Conservation (phyloP, 2,888 invertebrate genomes). For the Oeneis ivallda region DNA sequence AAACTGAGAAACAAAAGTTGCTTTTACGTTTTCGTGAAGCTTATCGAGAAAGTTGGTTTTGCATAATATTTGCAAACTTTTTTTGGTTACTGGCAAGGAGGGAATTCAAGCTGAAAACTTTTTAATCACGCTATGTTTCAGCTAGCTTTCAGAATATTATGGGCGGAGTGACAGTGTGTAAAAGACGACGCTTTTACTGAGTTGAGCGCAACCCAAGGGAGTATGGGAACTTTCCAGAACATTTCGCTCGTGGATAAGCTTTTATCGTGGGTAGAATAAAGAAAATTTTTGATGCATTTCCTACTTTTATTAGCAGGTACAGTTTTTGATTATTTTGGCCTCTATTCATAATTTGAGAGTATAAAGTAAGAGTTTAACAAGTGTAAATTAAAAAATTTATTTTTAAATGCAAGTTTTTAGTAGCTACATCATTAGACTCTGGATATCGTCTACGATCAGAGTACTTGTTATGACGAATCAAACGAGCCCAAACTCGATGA, state of each 20-base stretch:
- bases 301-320: no score
- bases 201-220: conserved; percentile 32
- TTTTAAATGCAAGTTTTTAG: no score
- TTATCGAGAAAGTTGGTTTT: background rate
- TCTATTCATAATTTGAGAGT: no score
- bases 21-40: background rate
- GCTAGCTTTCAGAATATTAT: conserved; percentile 38
- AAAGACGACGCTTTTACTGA: conserved; percentile 46
- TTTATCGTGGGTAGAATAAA: background rate
- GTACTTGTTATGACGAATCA: no score
- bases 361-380: no score
- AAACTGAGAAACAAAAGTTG: conserved; percentile 1
- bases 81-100: background rate
- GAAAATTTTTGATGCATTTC: background rate
- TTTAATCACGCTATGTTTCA: conserved; percentile 36
- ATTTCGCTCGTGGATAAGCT: background rate
- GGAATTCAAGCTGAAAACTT: conserved; percentile 28
- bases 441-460: no score
- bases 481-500: no score
- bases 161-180: conserved; percentile 38
- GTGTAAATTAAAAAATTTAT: no score
- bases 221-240: background rate
- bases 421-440: no score
- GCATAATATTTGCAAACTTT: background rate
- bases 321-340: no score